A percentile compares a stretch with the other conserved stretches of the same genome.
These are phyloP conservation scores for Crotalus horridus DNA, from an alignment of 2,113 vertebrate species.

Conservation along the genomic window DNA sequence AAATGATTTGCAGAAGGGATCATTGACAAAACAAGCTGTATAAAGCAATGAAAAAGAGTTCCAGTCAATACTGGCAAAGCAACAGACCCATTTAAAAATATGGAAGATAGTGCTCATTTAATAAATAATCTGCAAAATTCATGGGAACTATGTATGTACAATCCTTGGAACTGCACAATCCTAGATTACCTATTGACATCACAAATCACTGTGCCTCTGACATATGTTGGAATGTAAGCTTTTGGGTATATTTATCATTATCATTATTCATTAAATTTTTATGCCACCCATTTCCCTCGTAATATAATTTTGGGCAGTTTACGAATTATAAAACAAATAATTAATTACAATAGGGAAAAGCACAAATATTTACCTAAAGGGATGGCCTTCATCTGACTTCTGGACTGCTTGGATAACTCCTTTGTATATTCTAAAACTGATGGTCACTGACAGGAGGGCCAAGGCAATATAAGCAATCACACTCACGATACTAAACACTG, in stretches of 20 bases:
- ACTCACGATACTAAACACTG: slow-evolving; percentile 94
- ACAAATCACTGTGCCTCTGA: neutral
- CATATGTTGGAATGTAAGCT: neutral
- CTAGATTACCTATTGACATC: neutral
- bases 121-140: neutral
- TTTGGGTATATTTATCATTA: too few relatives aligned
- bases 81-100: neutral
- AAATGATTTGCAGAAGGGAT: neutral
- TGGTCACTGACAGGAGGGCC: slow-evolving; percentile 90
- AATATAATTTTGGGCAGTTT: too few relatives aligned
- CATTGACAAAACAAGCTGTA: neutral
- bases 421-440: slow-evolving; percentile 98
- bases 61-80: too few relatives aligned
- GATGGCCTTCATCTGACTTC: slow-evolving; percentile 95
- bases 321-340: too few relatives aligned
- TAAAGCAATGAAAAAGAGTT: neutral
- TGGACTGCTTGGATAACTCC: slow-evolving; percentile 96
- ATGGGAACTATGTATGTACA: neutral
- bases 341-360: neutral
- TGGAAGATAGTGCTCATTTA: neutral
- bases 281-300: too few relatives aligned
- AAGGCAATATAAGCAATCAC: slow-evolving; percentile 90
- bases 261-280: too few relatives aligned
- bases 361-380: slow-evolving; percentile 85
- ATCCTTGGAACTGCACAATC: neutral